Base-by-base conservation (phyloP, 1,140 invertebrate species). In the Lepidurus couesii region DNA sequence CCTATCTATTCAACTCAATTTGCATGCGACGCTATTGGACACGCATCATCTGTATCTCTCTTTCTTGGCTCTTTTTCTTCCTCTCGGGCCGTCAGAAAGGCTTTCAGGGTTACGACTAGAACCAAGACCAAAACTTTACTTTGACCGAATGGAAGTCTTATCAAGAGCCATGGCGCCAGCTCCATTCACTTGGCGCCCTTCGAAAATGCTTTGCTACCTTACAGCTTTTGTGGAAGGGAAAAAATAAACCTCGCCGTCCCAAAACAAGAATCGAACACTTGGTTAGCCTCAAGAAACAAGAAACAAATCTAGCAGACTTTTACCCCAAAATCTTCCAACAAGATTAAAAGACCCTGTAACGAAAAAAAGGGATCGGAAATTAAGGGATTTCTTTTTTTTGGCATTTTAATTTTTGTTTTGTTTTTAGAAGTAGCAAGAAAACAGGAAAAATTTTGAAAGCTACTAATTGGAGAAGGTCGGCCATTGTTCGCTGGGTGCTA, bases 151-250 rank as follows among this genome's bases (percentile, higher is more conserved):
- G 53, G 53, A 65, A 65, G 53, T 65, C 53, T 65, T 65, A 65
- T 65, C 53, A 65, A 65, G 53, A 65, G 53, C 53, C 53, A 65
- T 65, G 53, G 53, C 53, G 53, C 53, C 53, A 65, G 53, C 53
- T 65, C 53, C 53, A 65, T 65, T 65, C 53, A 65, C 53, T 65
- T 65, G 53, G 53, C 53, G 53, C 53, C 53, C 53, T 65, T 7
- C 53, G 53, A 65, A 65, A 65, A 65, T 65, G 53, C 53, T 65
- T 16, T 21, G 53, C 53, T 65, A 65, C 53, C 53, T 65, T 65
- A 34, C 34, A 34, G 3, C 34, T 34, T 34, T 34, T 34, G 34
- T 34, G 34, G 34, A 34, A 3, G 34, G 34, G 34, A 34, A 34
- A 4, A 34, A 34, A 34, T 34, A 34, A 34, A 34, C 34, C 34